Conservation (phyloP, 2,888 invertebrate genomes). For the Vannuccia rotundouncinata region DNA sequence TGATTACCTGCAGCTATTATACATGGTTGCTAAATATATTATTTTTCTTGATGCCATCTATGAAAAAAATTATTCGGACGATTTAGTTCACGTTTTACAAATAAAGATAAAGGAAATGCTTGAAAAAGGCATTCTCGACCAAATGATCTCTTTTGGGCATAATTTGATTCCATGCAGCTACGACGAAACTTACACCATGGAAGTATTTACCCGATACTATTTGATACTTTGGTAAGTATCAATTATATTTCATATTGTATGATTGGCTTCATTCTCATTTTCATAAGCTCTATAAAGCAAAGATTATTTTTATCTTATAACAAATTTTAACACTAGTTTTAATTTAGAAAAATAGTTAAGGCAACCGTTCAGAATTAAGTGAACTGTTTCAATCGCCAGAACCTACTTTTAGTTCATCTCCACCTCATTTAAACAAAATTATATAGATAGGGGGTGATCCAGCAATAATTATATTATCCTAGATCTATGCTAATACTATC, state of each 20-base stretch:
- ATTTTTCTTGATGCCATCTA: neutral
- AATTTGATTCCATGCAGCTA: neutral
- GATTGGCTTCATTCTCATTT: neutral
- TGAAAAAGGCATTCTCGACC: neutral
- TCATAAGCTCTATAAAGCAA: neutral
- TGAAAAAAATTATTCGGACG: neutral
- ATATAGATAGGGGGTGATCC: too few relatives aligned
- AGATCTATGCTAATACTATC: too few relatives aligned
- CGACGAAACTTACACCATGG: neutral
- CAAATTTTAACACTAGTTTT: neutral
- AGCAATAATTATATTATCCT: too few relatives aligned
- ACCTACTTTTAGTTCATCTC: neutral
- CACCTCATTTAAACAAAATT: too few relatives aligned
- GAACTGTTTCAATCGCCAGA: neutral
- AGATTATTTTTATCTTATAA: neutral
- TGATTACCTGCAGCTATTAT: neutral
- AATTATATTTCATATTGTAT: neutral
- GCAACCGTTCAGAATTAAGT: neutral
- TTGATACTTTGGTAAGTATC: neutral
- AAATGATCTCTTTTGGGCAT: neutral
- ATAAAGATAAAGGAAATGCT: neutral
- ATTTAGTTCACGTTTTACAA: neutral
- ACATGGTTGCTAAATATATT: neutral
- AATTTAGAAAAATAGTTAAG: neutral
- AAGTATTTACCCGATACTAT: neutral